Evolutionary conservation across 2,888 invertebrate species (phyloP).

Genomic region (Caenorhabditis macrosperma): DNA sequence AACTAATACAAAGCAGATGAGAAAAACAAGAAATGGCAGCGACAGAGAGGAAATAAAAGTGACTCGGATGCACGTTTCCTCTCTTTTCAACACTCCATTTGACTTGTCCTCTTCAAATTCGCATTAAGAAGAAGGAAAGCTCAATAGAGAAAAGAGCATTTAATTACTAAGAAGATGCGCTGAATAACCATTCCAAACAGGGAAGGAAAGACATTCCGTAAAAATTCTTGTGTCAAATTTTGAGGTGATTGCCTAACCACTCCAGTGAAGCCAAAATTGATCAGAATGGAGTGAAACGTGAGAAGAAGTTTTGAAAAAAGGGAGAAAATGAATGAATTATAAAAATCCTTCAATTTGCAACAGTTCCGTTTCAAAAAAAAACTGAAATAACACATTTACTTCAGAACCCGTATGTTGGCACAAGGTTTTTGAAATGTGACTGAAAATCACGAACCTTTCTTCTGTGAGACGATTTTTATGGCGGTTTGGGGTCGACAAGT

Average conservation of each 20-base stretch:
- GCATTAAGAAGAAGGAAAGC: conserved; percentile 5
- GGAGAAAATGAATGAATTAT: no score
- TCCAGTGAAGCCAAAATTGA: no score
- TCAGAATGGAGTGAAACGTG: no score
- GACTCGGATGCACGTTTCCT: conserved; percentile 7
- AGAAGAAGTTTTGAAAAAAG: no score
- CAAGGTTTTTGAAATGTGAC: no score
- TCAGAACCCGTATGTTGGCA: no score
- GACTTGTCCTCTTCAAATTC: conserved; percentile 34
- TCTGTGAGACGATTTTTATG: conserved; percentile 52
- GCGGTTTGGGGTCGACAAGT: conserved; percentile 16
- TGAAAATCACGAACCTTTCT: conserved; percentile 45
- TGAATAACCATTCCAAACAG: conserved; percentile 5
- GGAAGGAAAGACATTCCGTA: neutral
- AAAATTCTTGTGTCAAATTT: no score
- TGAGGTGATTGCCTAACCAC: no score
- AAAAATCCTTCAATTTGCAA: no score
- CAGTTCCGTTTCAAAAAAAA: no score
- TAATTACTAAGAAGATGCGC: conserved; percentile 24
- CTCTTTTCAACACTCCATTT: conserved; percentile 27
- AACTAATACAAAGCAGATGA: neutral
- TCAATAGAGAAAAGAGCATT: conserved; percentile 1
- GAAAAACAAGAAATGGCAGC: neutral
- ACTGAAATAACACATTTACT: no score
- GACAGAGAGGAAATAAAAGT: neutral